Conservation (phyloP, 2,113 vertebrate species). For the Alligator mississippiensis region DNA sequence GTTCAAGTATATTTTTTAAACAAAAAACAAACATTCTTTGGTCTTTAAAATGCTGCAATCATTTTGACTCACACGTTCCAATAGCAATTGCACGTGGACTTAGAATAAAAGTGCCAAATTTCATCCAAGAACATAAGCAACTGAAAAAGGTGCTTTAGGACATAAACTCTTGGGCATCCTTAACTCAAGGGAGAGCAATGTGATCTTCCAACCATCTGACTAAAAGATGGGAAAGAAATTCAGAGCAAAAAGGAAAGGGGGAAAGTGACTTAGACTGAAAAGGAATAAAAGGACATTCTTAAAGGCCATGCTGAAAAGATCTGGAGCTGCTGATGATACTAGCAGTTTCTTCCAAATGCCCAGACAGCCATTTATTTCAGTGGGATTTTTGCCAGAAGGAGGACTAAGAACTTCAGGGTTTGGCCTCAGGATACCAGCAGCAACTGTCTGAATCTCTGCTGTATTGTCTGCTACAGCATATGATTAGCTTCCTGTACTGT, state of each 20-base stretch:
- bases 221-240: constrained; percentile 61
- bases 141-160: constrained; percentile 59
- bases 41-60: constrained; percentile 26
- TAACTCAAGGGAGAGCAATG: constrained; percentile 21
- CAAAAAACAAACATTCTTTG: constrained; percentile 14
- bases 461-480: constrained; percentile 25
- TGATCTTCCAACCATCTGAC: constrained; percentile 55
- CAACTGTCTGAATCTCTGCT: constrained; percentile 17
- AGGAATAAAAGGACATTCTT: constrained; percentile 65
- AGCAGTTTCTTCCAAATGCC: constrained; percentile 58
- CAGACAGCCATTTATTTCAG: constrained; percentile 33
- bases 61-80: constrained; percentile 53
- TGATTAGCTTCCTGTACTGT: constrained; percentile 38
- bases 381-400: constrained; percentile 46
- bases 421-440: constrained; percentile 14
- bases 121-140: constrained; percentile 63
- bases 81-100: constrained; percentile 70
- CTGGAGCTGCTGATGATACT: constrained; percentile 53
- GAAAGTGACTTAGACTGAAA: constrained; percentile 46
- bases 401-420: constrained; percentile 46
- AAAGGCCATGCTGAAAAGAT: constrained; percentile 42
- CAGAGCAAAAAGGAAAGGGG: constrained; percentile 45
- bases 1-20: neutral
- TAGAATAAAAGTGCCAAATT: constrained; percentile 58
- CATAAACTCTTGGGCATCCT: constrained; percentile 42